Evolutionary conservation across 35 echinoderm and acorn worm genomes (phyloP).

Genomic region (Ophioderma brevispina): DNA sequence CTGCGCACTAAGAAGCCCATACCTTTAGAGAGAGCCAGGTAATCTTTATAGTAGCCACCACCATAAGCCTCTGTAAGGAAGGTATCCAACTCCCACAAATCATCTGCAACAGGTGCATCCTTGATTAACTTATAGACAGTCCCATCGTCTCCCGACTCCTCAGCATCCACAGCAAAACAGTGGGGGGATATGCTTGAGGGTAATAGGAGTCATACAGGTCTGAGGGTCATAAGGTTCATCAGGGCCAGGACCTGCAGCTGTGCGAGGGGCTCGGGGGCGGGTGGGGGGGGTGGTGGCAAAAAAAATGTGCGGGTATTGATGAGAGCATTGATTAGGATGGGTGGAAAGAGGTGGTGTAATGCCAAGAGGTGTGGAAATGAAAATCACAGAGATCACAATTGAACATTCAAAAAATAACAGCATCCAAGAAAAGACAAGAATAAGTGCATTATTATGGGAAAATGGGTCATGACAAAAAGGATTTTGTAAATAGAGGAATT

Average conservation of each 20-base stretch:
- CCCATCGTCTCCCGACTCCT: conserved; percentile 19
- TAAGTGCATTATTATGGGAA: no score
- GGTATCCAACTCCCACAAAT: conserved; percentile 21
- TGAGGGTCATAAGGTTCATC: not conserved
- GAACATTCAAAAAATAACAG: no score
- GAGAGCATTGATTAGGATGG: not conserved
- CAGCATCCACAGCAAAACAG: not conserved
- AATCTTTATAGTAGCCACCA: conserved; percentile 63
- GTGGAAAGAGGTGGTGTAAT: no score
- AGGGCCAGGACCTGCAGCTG: not conserved
- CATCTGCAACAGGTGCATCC: conserved; percentile 18
- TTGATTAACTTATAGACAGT: conserved; percentile 19
- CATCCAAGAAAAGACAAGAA: no score
- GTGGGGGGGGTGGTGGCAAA: not conserved
- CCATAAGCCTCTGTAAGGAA: conserved; percentile 28
- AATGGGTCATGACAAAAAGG: no score
- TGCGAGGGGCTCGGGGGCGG: not conserved
- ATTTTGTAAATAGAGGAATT: no score
- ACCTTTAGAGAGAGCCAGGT: conserved; percentile 11
- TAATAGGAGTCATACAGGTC: not conserved
- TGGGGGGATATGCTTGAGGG: not conserved
- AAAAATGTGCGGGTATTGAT: not conserved
- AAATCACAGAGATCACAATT: no score
- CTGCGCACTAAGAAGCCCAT: no score
- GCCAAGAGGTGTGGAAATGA: no score